Base-by-base conservation (phyloP, 2,888 invertebrate genomes). In the Monoplex corrugatus region DNA sequence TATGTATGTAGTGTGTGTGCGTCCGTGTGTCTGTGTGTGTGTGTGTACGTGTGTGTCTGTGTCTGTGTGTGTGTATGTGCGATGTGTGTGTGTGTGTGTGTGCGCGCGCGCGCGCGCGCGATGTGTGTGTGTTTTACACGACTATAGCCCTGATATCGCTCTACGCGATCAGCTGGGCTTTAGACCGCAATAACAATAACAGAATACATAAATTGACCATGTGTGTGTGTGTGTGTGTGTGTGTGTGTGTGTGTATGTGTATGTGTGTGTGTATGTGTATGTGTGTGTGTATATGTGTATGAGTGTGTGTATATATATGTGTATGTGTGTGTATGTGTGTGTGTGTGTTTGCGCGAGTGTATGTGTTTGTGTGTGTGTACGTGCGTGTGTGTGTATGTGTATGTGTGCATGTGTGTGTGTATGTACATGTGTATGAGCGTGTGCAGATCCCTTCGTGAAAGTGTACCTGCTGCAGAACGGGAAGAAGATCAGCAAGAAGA, bases 401-500 rank as follows among this genome's bases (percentile, higher is more conserved):
- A 19, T 75, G n/a, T 35, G 23, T 8, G 6, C 6, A 35, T 35
- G 32, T 35, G 57, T 63, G 85, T 63, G 85, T 63, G 85, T 75
- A 50, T 75, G 78, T 75, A 50, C 45, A 50, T 75, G 50, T 87
- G 44, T 78, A 50, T 78, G 45, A 50, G 78, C 35, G 57, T 78
- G 78, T 78, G 78, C 93, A 94, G 98, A 98, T 95, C 97, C 98
- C 87, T 98, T 98, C 95, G 97, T 98, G 43, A 98, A 98, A 97
- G 98, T 98, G 3, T 98, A 98, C 95, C 96, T 98, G 86, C 97
- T 98, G 93, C 98, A 98, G 95, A 97, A 98, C 94, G 98, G 98
- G 1, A 98, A 98, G 95, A 98, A 98, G 96, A 97, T 98, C 86
- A 97, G 97, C 94, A 98, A 98, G 96, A 98, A 98, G 96, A 97